Conservation (phyloP, 2,888 invertebrate genomes). For the Digitonthophagus gazella region DNA sequence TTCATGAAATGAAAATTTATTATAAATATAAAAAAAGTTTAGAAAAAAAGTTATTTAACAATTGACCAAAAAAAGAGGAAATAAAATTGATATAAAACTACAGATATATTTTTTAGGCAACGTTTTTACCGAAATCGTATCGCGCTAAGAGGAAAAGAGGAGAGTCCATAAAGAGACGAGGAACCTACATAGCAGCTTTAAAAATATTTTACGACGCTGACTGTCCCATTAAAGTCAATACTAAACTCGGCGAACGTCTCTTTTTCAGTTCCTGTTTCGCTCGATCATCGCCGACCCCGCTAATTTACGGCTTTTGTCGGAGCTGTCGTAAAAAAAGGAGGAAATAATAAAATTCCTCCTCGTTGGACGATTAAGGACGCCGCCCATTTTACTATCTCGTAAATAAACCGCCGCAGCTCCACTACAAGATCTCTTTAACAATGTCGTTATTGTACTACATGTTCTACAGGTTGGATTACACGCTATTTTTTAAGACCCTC, state of each 20-base stretch:
- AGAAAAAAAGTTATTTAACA: neutral
- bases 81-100: neutral
- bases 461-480: neutral
- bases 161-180: constrained; percentile 2
- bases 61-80: neutral
- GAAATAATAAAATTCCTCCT: constrained; percentile 14
- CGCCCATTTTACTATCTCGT: neutral
- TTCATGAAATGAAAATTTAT: too few relatives aligned
- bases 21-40: neutral
- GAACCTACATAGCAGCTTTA: constrained; percentile 14
- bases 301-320: constrained; percentile 23
- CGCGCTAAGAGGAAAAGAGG: neutral
- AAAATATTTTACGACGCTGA: constrained; percentile 22
- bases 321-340: constrained; percentile 24
- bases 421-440: constrained; percentile 11
- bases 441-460: constrained; percentile 10
- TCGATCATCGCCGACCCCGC: constrained; percentile 17
- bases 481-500: neutral
- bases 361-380: constrained; percentile 9
- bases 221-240: constrained; percentile 29
- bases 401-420: constrained; percentile 4
- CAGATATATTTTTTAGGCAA: constrained; percentile 14
- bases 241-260: constrained; percentile 26
- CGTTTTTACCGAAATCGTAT: constrained; percentile 3
- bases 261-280: constrained; percentile 21